Evolutionary conservation across 1,140 invertebrate species (phyloP).

Genomic region (Orussus abietinus): DNA sequence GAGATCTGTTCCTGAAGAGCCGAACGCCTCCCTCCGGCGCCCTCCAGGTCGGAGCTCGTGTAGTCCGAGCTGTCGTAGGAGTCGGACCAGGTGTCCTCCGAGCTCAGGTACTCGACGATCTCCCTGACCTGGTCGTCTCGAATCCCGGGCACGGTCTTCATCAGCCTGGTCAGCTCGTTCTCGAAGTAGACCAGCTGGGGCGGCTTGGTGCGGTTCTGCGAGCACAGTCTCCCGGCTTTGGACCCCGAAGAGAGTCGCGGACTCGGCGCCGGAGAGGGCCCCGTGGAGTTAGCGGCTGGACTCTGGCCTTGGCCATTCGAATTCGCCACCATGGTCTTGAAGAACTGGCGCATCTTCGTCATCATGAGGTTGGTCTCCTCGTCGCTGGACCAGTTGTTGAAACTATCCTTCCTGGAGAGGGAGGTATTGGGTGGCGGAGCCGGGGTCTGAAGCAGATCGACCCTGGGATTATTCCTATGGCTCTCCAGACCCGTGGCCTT

Average conservation of each 20-base stretch:
- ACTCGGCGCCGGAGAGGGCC: slow-evolving; percentile 55
- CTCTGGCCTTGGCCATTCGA: slow-evolving; percentile 54
- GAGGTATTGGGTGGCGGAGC: slow-evolving; percentile 41
- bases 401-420: slow-evolving; percentile 78
- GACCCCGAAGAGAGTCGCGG: slow-evolving; percentile 47
- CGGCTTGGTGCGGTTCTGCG: slow-evolving; percentile 65
- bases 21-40: slow-evolving; percentile 62
- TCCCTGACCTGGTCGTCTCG: slow-evolving; percentile 85
- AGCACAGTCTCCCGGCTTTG: slow-evolving; percentile 33
- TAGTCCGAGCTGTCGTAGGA: slow-evolving; percentile 89
- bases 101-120: slow-evolving; percentile 86
- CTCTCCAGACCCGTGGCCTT: neutral
- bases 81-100: slow-evolving; percentile 89
- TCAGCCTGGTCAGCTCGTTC: slow-evolving; percentile 80
- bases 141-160: slow-evolving; percentile 89
- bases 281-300: slow-evolving; percentile 52
- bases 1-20: slow-evolving; percentile 81
- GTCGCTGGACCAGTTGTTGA: slow-evolving; percentile 90
- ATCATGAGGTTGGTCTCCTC: slow-evolving; percentile 93
- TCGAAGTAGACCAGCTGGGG: slow-evolving; percentile 84
- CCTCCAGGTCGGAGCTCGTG: slow-evolving; percentile 82
- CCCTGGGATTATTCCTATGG: slow-evolving; percentile 15
- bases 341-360: slow-evolving; percentile 88
- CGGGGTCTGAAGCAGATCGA: slow-evolving; percentile 21
- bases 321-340: slow-evolving; percentile 79